Conservation (phyloP, 2,888 invertebrate species). For the Eristalinus aeneus region DNA sequence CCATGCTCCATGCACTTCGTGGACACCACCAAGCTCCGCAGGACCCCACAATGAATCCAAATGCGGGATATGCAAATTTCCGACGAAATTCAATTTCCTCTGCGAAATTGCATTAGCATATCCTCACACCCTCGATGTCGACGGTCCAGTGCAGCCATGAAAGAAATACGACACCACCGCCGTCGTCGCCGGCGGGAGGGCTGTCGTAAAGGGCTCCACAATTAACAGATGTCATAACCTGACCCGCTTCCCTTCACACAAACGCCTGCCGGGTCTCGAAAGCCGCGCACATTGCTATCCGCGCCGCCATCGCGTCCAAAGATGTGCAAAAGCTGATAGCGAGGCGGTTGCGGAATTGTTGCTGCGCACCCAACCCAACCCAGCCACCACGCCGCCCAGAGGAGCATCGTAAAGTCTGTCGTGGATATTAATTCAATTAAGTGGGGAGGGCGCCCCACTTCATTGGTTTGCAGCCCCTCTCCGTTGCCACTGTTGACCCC, state of each 20-base stretch:
- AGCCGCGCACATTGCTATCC: not conserved
- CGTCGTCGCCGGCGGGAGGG: too few relatives aligned
- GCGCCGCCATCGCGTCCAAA: not conserved
- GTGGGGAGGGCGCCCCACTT: not conserved
- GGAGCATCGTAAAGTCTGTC: constrained; percentile 11
- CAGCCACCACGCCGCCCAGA: not conserved
- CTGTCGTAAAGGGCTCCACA: constrained; percentile 21
- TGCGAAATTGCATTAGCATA: constrained; percentile 58
- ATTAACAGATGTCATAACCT: constrained; percentile 45
- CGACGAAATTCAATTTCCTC: constrained; percentile 54
- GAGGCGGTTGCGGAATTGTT: not conserved
- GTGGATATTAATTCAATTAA: constrained; percentile 38
- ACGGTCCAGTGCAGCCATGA: not conserved
- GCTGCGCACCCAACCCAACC: not conserved
- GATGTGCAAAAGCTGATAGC: not conserved
- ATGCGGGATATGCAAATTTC: constrained; percentile 45
- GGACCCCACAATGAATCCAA: constrained; percentile 10
- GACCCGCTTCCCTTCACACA: not conserved
- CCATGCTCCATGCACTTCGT: too few relatives aligned
- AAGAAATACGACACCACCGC: constrained; percentile 1
- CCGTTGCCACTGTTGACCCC: constrained; percentile 11
- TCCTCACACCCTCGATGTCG: not conserved
- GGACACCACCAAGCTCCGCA: not conserved
- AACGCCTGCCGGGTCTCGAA: not conserved
- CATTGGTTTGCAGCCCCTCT: not conserved